Base-by-base conservation (phyloP, 2,797 vertebrate species). In the Onychomys torridus region DNA sequence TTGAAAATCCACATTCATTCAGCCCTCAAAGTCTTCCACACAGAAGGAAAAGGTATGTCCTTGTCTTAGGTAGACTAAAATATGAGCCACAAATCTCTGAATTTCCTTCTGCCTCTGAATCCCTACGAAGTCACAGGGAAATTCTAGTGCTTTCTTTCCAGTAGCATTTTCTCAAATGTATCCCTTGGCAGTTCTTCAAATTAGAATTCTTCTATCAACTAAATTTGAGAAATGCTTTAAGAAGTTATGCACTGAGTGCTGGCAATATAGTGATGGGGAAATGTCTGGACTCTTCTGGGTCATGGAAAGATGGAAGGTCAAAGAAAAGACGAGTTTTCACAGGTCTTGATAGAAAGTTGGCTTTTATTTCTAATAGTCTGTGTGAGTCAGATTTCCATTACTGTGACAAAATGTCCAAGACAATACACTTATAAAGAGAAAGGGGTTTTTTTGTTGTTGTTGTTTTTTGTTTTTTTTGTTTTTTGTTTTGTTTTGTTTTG, bases 121-220 rank as follows among this genome's bases (percentile, higher is more conserved):
- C 67, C 84, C 43, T 12, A 12, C n/a, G 55, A 96, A 91, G 43
- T 86, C 87, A 46, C 2, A 43, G 32, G 61, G 81, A 92, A 93
- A 57, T 78, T 59, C 71, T 73, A 92, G 81, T 29, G 27, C n/a
- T 96, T 96, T 82, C 93, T 92, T 32, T 81, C 88, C 69, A 89
- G 7, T 40, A 59, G 5, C 21, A 67, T 93, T 95, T 97, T 93
- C 77, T 85, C 78, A 95, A 93, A 79, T 67, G n/a, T 93, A 17
- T 71, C 76, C 43, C 29, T 52, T 43, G 37, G 63, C 57, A 89
- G 12, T 7, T 93, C 88, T 87, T 93, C 40, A 77, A 79, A 83
- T 71, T 67, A 86, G 23, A 83, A 71, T 93, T 83, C 57, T 21
- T 82, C 32, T 13, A 83, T 90, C 27, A 79, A 93, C 19, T 27